Conservation (phyloP, 1,140 invertebrate species). For the Panulirus ornatus region DNA sequence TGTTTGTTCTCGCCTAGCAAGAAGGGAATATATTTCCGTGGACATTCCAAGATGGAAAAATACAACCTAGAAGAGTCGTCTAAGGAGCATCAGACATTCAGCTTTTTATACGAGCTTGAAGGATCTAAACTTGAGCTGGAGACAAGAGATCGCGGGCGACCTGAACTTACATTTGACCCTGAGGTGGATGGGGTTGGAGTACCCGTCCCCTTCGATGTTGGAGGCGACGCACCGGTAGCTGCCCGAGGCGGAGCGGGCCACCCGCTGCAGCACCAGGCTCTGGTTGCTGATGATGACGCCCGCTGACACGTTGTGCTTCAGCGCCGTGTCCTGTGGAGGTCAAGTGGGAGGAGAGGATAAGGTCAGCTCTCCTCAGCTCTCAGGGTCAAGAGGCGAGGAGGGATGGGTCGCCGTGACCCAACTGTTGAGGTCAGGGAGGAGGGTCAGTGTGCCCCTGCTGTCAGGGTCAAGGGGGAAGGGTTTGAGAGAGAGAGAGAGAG, state of each 20-base stretch:
- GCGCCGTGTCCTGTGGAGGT: constrained; percentile 14
- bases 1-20: too few species aligned
- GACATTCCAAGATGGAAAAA: too few species aligned
- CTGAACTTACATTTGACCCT: constrained; percentile 91
- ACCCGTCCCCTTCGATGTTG: constrained; percentile 86
- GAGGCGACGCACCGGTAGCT: constrained; percentile 50
- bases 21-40: too few species aligned
- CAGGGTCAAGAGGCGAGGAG: neutral
- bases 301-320: constrained; percentile 38
- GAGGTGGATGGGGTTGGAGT: constrained; percentile 87
- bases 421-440: neutral
- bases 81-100: too few species aligned
- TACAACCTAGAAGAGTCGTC: too few species aligned
- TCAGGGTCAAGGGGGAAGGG: too few species aligned
- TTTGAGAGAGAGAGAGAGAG: neutral
- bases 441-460: neutral
- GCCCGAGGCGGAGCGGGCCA: constrained; percentile 29
- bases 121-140: too few species aligned
- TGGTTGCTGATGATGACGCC: constrained; percentile 58
- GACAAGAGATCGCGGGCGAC: too few species aligned
- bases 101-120: too few species aligned
- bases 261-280: constrained; percentile 51
- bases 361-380: neutral
- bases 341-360: neutral
- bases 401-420: neutral